A percentile compares a stretch with the other conserved stretches of the same genome.
Conservation (phyloP, 92 coral and sea anemone species). For the Palythoa heliodiscus region DNA sequence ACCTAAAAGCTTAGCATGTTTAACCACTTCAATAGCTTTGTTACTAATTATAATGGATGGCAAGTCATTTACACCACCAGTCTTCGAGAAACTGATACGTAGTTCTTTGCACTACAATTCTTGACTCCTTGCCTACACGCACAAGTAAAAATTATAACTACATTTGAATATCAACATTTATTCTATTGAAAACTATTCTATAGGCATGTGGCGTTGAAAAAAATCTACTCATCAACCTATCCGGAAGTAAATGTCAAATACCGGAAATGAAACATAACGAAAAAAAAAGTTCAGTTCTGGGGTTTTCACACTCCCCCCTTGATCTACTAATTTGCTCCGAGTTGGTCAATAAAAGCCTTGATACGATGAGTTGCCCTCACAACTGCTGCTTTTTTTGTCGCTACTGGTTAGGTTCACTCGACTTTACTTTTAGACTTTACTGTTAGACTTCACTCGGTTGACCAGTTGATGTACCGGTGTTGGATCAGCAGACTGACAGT, state of each 20-base stretch:
- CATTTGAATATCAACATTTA: too few species aligned
- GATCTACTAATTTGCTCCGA: slow-evolving; percentile 24
- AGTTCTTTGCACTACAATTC: too few species aligned
- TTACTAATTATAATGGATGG: too few species aligned
- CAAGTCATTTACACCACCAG: too few species aligned
- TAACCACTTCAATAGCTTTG: too few species aligned
- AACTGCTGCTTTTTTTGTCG: slow-evolving; percentile 33
- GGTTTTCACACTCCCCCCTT: slow-evolving; percentile 44
- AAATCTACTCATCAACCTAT: not conserved
- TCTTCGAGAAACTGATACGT: too few species aligned
- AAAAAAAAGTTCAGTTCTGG: slow-evolving; percentile 6
- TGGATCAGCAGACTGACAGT: slow-evolving; percentile 6
- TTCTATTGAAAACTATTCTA: too few species aligned
- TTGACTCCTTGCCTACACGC: too few species aligned
- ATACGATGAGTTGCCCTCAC: slow-evolving; percentile 38
- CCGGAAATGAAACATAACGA: slow-evolving; percentile 33
- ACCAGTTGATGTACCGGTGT: slow-evolving; percentile 1
- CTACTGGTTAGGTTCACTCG: slow-evolving; percentile 24
- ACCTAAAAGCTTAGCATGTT: too few species aligned
- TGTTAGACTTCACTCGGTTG: slow-evolving; percentile 15
- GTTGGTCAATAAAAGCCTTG: slow-evolving; percentile 33
- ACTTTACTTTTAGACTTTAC: too few species aligned
- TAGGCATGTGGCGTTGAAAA: too few species aligned
- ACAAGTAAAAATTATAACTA: too few species aligned
- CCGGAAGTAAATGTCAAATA: slow-evolving; percentile 14